Conservation (phyloP, 2,888 invertebrate genomes). For the Strigamia transsilvanica region DNA sequence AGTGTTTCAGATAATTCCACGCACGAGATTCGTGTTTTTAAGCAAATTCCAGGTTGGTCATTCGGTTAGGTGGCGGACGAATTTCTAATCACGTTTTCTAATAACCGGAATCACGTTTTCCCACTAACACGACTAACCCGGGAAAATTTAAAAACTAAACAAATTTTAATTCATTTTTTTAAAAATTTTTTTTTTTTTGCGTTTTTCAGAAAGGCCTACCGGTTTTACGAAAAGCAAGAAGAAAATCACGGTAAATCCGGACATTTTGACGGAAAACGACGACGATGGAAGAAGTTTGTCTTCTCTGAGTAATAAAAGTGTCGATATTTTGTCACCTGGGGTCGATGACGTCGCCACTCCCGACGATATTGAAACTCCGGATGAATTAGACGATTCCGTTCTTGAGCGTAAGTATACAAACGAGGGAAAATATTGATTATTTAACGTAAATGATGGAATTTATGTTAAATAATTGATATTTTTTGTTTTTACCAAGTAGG, state of each 20-base stretch:
- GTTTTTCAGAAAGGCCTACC: constrained; percentile 59
- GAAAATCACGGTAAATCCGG: constrained; percentile 62
- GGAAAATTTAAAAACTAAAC: not conserved
- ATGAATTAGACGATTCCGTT: constrained; percentile 66
- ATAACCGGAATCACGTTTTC: not conserved
- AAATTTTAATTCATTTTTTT: not conserved
- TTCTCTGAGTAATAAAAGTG: constrained; percentile 58
- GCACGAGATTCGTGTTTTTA: not conserved
- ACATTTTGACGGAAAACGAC: constrained; percentile 62
- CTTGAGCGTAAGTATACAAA: constrained; percentile 62
- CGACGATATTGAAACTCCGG: constrained; percentile 65
- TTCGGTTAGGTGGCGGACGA: not conserved
- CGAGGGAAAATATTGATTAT: not conserved
- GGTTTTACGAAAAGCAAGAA: constrained; percentile 60
- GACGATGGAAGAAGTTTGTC: constrained; percentile 65
- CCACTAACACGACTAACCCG: not conserved
- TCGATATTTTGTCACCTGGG: constrained; percentile 57
- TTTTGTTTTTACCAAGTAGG: constrained; percentile 2
- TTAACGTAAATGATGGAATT: not conserved
- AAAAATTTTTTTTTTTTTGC: not conserved
- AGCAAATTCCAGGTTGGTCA: constrained; percentile 16
- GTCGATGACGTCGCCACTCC: constrained; percentile 60
- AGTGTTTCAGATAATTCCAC: not conserved
- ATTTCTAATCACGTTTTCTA: not conserved
- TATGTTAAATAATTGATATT: constrained; percentile 3